phyloP scores from a whole-genome alignment of 2,113 vertebrate species.

The Gymnobelideus leadbeateri region DNA sequence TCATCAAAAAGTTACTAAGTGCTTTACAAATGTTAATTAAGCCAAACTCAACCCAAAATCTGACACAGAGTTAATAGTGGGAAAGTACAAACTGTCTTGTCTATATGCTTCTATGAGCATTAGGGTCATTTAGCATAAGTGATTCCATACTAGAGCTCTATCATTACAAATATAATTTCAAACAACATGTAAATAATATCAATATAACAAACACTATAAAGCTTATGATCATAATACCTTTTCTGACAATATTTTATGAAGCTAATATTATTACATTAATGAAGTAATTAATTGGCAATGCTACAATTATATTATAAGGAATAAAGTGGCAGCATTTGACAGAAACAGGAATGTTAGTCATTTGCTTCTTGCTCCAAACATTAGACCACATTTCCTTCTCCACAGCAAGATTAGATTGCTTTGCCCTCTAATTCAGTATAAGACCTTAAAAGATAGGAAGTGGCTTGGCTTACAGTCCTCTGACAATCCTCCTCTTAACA shows the following conservation, averaged over 20 bases:
- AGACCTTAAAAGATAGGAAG: background rate
- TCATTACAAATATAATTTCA: background rate
- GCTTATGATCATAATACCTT: background rate
- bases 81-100: background rate
- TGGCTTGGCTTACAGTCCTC: background rate
- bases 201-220: background rate
- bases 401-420: background rate
- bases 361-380: background rate
- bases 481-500: background rate
- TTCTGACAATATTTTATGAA: background rate
- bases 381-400: background rate
- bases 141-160: background rate
- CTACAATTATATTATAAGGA: constrained; percentile 20
- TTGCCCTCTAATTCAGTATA: background rate
- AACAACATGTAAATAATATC: background rate
- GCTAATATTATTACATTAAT: too few relatives aligned
- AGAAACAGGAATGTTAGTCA: background rate
- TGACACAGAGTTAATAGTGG: background rate
- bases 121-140: background rate
- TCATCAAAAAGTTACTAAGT: constrained; percentile 50
- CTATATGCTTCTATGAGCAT: background rate
- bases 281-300: constrained; percentile 33
- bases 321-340: background rate
- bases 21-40: constrained; percentile 64
- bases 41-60: background rate